These are phyloP conservation scores for Idaea straminata DNA, from an alignment of 2,888 invertebrate genomes.

Conservation along the genomic window DNA sequence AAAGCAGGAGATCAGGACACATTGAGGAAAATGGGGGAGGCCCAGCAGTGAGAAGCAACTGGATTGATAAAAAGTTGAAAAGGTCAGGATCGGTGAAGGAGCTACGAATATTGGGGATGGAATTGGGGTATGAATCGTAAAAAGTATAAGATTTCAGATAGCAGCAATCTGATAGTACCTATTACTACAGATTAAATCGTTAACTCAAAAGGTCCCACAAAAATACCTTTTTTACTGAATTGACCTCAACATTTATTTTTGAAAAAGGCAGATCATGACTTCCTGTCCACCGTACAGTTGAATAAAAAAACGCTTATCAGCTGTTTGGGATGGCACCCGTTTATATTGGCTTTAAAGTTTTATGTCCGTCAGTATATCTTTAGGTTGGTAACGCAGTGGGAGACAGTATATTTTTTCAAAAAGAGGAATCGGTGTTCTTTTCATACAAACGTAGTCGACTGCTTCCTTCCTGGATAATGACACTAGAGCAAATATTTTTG, in stretches of 20 bases:
- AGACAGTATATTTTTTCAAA: background rate
- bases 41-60: too few relatives aligned
- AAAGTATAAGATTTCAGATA: too few relatives aligned
- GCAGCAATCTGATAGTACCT: too few relatives aligned
- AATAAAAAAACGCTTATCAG: conserved; percentile 75
- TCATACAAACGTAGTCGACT: background rate
- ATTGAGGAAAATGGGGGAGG: too few relatives aligned
- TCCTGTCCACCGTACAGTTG: conserved; percentile 46
- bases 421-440: background rate
- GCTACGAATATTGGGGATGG: too few relatives aligned
- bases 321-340: conserved; percentile 57
- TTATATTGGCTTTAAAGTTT: conserved; percentile 75
- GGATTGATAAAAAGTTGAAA: too few relatives aligned
- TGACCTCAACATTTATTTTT: background rate
- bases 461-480: too few relatives aligned
- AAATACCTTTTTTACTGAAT: background rate
- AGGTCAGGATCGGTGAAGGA: too few relatives aligned
- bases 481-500: too few relatives aligned
- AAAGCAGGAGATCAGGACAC: too few relatives aligned
- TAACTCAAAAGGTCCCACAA: background rate
- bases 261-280: conserved; percentile 15
- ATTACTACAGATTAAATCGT: background rate
- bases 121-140: too few relatives aligned
- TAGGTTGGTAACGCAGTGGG: conserved; percentile 27
- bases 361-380: conserved; percentile 48